Evolutionary conservation across 2,113 vertebrate genomes (phyloP).

Genomic region (Fregetta grallaria): DNA sequence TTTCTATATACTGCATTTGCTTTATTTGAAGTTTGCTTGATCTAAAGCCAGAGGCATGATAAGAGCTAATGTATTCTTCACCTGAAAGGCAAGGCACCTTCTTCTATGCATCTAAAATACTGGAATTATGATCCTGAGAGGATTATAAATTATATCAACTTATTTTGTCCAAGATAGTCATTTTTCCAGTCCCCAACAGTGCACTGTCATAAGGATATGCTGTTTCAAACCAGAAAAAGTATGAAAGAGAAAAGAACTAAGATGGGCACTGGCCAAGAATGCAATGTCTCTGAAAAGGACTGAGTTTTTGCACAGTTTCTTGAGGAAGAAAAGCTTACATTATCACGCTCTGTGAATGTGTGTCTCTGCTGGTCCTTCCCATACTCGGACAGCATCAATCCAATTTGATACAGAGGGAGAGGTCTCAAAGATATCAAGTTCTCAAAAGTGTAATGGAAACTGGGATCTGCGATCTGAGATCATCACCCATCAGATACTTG

Average conservation of each 20-base stretch:
- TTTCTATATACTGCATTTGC: not conserved
- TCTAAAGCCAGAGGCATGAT: not conserved
- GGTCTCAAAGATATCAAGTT: not conserved
- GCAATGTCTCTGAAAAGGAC: not conserved
- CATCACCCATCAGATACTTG: not conserved
- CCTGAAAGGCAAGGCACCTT: not conserved
- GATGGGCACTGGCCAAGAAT: not conserved
- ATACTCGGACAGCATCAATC: not conserved
- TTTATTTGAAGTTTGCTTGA: conserved; percentile 1
- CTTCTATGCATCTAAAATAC: not conserved
- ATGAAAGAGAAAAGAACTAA: not conserved
- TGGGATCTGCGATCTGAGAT: not conserved
- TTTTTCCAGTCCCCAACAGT: not conserved
- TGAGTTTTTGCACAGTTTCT: not conserved
- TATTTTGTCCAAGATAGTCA: not conserved
- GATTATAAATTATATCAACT: not conserved
- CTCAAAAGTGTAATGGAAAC: not conserved
- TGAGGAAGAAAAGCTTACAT: not conserved
- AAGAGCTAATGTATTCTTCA: not conserved
- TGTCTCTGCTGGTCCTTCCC: not conserved
- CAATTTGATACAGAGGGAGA: not conserved
- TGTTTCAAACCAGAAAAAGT: not conserved
- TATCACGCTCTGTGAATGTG: not conserved
- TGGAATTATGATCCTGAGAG: not conserved
- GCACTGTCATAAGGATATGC: not conserved